A percentile compares a stretch with the other conserved stretches of the same genome.
phyloP scores from a whole-genome alignment of 2,797 vertebrate genomes.

The Sebastes vulpes region DNA sequence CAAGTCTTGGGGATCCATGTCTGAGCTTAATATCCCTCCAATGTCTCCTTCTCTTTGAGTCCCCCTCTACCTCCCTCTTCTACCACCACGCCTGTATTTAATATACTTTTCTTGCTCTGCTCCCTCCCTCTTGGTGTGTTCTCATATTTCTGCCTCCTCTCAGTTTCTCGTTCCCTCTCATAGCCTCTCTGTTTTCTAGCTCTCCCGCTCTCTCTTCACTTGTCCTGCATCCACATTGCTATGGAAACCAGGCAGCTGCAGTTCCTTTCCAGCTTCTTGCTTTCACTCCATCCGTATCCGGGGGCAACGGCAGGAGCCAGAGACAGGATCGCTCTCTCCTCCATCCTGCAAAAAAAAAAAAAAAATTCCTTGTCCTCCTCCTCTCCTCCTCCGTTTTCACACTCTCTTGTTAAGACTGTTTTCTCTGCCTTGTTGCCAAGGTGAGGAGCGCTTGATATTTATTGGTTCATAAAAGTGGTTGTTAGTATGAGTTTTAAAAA shows the following conservation, averaged over 20 bases:
- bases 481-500: background rate
- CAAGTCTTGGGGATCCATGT: constrained; percentile 93
- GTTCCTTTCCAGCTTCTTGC: constrained; percentile 82
- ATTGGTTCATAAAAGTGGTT: constrained; percentile 33
- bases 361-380: constrained; percentile 43
- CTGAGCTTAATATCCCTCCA: constrained; percentile 78
- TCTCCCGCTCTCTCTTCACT: constrained; percentile 39
- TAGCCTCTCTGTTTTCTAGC: background rate
- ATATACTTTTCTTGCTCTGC: background rate
- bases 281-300: constrained; percentile 89
- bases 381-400: constrained; percentile 50
- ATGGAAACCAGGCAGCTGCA: constrained; percentile 89
- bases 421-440: constrained; percentile 65
- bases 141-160: background rate
- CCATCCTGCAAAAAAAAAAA: constrained; percentile 38
- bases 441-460: constrained; percentile 37
- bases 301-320: constrained; percentile 87
- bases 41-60: constrained; percentile 42
- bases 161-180: constrained; percentile 1
- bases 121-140: background rate
- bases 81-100: background rate
- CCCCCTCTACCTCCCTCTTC: background rate
- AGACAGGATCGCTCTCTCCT: constrained; percentile 77
- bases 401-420: constrained; percentile 56
- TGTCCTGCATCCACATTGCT: constrained; percentile 83